Evolutionary conservation across 2,797 vertebrate species (phyloP).

Genomic region (Brotula barbata): DNA sequence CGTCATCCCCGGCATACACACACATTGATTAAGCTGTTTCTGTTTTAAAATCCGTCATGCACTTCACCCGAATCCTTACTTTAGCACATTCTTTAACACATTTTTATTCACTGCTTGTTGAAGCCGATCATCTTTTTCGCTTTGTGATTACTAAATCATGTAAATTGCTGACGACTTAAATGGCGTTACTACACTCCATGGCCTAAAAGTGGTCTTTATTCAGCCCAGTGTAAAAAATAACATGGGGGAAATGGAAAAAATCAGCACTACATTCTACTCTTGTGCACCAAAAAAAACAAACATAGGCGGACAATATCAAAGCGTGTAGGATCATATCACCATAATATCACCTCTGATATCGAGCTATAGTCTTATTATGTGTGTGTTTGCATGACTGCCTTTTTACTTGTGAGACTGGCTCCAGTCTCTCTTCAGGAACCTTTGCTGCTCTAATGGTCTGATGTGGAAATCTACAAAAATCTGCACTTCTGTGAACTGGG

Average conservation of each 20-base stretch:
- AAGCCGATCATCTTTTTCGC: neutral
- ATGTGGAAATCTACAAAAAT: constrained; percentile 63
- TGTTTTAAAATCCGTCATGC: constrained; percentile 27
- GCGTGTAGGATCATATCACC: no score
- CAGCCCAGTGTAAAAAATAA: no score
- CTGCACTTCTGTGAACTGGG: constrained; percentile 38
- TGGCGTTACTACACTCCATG: no score
- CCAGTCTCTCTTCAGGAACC: constrained; percentile 30
- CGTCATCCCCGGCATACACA: constrained; percentile 20
- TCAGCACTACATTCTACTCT: no score
- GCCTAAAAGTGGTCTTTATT: no score
- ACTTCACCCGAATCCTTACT: constrained; percentile 5
- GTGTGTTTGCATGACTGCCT: neutral
- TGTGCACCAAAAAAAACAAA: no score
- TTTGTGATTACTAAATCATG: constrained; percentile 10
- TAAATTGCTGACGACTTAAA: no score
- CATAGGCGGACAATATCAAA: no score
- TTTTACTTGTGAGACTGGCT: constrained; percentile 5
- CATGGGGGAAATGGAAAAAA: no score
- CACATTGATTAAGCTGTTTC: constrained; percentile 42
- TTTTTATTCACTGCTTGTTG: constrained; percentile 2
- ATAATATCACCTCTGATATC: no score
- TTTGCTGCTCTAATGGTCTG: constrained; percentile 60
- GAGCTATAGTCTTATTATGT: constrained; percentile 16
- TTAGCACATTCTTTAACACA: neutral